phyloP scores from a whole-genome alignment of 2,113 vertebrate genomes.

The Hypanus sabinus region DNA sequence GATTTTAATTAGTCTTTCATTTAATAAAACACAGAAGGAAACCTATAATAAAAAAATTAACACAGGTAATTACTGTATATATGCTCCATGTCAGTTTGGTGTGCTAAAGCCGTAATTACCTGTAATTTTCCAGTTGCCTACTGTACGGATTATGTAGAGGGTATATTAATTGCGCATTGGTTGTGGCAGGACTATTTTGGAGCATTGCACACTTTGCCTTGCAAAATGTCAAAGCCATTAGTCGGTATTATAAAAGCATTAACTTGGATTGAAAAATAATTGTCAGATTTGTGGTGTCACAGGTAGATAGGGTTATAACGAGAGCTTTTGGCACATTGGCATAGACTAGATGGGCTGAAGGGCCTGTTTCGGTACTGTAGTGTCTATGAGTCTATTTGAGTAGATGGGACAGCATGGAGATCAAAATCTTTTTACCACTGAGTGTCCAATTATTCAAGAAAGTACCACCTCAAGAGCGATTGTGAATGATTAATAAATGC shows the following conservation, averaged over 20 bases:
- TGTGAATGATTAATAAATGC: too few species aligned
- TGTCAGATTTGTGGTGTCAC: too few species aligned
- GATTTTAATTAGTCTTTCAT: slow-evolving; percentile 22
- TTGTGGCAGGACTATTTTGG: neutral
- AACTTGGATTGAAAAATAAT: neutral
- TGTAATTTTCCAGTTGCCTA: neutral
- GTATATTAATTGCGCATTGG: neutral
- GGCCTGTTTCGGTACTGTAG: too few species aligned
- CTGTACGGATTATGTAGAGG: neutral
- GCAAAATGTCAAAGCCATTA: neutral
- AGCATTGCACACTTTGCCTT: neutral
- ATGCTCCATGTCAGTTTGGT: neutral
- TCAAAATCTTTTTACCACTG: too few species aligned
- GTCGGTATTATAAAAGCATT: neutral
- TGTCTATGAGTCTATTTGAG: too few species aligned
- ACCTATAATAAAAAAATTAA: slow-evolving; percentile 26
- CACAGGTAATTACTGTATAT: slow-evolving; percentile 27
- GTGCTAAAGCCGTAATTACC: neutral
- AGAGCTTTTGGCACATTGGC: too few species aligned
- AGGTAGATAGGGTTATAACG: too few species aligned
- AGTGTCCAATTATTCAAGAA: too few species aligned
- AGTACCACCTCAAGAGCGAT: too few species aligned
- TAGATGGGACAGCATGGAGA: neutral
- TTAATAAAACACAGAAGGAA: slow-evolving; percentile 27
- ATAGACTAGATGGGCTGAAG: too few species aligned